Evolutionary conservation across 2,888 invertebrate genomes (phyloP).

Genomic region (Plebejus argus): DNA sequence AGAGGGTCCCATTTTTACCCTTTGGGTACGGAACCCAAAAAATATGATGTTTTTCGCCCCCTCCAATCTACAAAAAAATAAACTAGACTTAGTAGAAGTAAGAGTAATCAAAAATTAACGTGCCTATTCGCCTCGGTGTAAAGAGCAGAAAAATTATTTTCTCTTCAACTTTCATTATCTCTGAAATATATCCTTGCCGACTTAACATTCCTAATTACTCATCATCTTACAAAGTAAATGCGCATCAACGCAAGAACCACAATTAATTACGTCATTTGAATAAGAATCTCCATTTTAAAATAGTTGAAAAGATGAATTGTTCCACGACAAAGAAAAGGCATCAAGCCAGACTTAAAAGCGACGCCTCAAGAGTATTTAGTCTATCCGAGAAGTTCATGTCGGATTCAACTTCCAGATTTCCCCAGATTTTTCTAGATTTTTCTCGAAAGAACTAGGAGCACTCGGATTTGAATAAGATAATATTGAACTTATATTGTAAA

Average conservation of each 20-base stretch:
- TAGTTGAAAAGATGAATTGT: constrained; percentile 49
- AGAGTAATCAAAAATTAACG: background rate
- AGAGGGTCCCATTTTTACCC: too few relatives aligned
- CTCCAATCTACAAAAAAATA: too few relatives aligned
- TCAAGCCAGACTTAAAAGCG: constrained; percentile 59
- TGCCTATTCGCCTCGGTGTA: background rate
- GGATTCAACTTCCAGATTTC: constrained; percentile 31
- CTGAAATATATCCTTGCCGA: background rate
- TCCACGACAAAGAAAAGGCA: constrained; percentile 54
- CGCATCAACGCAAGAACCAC: constrained; percentile 8
- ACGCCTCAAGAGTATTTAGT: constrained; percentile 63
- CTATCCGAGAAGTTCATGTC: constrained; percentile 34
- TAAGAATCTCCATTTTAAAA: constrained; percentile 41
- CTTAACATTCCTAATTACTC: constrained; percentile 18
- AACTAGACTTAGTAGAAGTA: background rate
- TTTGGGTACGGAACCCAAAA: too few relatives aligned
- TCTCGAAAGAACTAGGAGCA: constrained; percentile 6
- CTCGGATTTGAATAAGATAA: constrained; percentile 23
- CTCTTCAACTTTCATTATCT: background rate
- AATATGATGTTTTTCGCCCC: too few relatives aligned
- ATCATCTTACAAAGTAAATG: constrained; percentile 1
- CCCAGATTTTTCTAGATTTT: constrained; percentile 6
- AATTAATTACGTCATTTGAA: constrained; percentile 42
- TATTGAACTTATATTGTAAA: constrained; percentile 21
- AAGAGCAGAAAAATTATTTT: background rate